Percentiles rank a stretch among this genome's conserved stretches.
Conservation (phyloP, 1,140 invertebrate species). For the Penaeus vannamei region DNA sequence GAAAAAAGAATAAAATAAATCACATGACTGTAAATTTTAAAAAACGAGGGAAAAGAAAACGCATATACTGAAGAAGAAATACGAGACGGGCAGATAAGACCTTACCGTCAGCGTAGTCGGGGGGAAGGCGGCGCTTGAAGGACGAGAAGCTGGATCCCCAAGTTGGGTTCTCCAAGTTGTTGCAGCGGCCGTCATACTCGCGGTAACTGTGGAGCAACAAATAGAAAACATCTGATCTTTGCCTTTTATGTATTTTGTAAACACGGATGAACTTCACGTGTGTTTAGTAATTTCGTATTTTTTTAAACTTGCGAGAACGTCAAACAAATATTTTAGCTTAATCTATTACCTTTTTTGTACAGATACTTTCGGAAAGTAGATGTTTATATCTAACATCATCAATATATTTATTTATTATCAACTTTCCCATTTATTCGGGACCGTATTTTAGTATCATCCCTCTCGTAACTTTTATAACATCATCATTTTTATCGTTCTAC, state of each 20-base stretch:
- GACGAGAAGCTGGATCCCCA: conserved; percentile 91
- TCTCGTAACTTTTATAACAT: too few relatives aligned
- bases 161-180: conserved; percentile 90
- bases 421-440: too few relatives aligned
- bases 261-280: too few relatives aligned
- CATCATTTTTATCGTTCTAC: neutral
- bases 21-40: too few relatives aligned
- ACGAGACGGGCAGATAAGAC: neutral
- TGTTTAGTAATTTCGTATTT: too few relatives aligned
- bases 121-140: conserved; percentile 72
- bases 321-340: too few relatives aligned
- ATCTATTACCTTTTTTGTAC: too few relatives aligned
- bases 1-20: neutral
- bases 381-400: too few relatives aligned
- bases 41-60: neutral
- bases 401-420: too few relatives aligned
- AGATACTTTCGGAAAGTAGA: too few relatives aligned
- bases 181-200: conserved; percentile 91
- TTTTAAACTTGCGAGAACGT: too few relatives aligned
- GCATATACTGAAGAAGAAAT: neutral
- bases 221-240: neutral
- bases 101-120: conserved; percentile 74
- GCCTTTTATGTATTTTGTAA: neutral
- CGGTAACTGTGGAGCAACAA: conserved; percentile 80
- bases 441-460: too few relatives aligned